These are phyloP conservation scores for Crotalus helleri DNA, from an alignment of 2,113 vertebrate species.

Conservation along the genomic window DNA sequence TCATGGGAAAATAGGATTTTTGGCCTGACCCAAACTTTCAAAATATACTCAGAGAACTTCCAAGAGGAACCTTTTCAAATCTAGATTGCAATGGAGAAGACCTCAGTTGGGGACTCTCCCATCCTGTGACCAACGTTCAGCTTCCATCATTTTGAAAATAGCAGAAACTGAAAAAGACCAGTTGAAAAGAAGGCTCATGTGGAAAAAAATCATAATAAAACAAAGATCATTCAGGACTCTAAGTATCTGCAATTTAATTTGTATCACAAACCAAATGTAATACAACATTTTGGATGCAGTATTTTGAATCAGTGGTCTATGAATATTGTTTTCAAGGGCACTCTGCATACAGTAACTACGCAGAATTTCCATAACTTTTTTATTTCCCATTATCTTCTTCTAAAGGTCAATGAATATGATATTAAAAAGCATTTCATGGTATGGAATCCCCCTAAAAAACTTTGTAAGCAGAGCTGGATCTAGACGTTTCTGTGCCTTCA, in stretches of 20 bases:
- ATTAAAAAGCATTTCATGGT: not conserved
- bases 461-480: not conserved
- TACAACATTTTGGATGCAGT: not conserved
- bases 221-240: not conserved
- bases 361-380: not conserved
- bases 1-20: not conserved
- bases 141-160: not conserved
- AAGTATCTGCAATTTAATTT: not conserved
- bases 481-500: not conserved
- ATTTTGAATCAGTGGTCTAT: not conserved
- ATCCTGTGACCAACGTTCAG: not conserved
- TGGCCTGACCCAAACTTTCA: not conserved
- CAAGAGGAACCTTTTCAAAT: not conserved
- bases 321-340: not conserved
- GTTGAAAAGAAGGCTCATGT: not conserved
- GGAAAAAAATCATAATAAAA: not conserved
- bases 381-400: not conserved
- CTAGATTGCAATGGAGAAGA: not conserved
- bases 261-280: not conserved
- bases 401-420: not conserved
- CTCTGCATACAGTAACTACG: not conserved
- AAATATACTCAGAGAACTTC: not conserved
- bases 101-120: not conserved
- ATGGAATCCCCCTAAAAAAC: not conserved
- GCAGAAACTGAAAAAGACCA: not conserved